A percentile compares a stretch with the other conserved stretches of the same genome.
Evolutionary conservation across 2,113 vertebrate genomes (phyloP).

Genomic region (Neotragus pygmaeus): DNA sequence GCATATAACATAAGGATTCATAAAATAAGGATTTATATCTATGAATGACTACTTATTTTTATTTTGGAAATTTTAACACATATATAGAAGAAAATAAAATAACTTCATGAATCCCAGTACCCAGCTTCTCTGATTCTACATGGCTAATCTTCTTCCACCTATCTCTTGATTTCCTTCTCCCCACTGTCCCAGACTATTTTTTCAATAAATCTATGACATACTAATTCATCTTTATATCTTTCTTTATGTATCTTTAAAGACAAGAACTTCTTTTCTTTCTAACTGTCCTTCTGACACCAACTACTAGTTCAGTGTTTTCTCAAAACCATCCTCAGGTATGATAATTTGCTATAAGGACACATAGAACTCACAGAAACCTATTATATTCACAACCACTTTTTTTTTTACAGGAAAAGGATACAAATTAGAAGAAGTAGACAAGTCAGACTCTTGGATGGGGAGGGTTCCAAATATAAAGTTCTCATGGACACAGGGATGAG

Average conservation of each 20-base stretch:
- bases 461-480: background rate
- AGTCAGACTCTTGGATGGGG: background rate
- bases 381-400: background rate
- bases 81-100: background rate
- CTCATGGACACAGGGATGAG: background rate
- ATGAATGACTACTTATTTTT: background rate
- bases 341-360: background rate
- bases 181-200: background rate
- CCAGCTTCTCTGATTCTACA: background rate
- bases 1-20: background rate
- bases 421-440: background rate
- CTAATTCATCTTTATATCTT: background rate
- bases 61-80: conserved; percentile 3
- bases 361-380: background rate
- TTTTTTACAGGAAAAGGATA: background rate
- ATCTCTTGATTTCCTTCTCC: background rate
- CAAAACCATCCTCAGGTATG: background rate
- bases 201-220: background rate
- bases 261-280: background rate
- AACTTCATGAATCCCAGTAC: background rate
- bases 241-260: background rate
- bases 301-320: background rate
- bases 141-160: background rate
- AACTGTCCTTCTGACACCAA: background rate
- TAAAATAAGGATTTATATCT: background rate